Percentiles rank a stretch among this genome's conserved stretches.
Conservation (phyloP, 2,888 invertebrate species). For the Amiota minor region DNA sequence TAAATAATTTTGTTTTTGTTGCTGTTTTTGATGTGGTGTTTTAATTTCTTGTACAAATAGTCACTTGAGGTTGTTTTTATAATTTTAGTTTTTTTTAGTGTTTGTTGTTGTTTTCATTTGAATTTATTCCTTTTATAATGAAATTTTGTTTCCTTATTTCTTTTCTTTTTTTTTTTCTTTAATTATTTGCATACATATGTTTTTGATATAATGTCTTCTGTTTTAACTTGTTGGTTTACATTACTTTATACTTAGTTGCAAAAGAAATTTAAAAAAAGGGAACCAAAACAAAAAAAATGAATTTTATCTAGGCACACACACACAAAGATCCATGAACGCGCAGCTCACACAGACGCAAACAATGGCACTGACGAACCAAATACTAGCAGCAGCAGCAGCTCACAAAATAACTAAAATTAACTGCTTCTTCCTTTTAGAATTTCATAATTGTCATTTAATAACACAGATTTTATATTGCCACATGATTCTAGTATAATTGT, state of each 20-base stretch:
- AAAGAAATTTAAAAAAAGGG: too few species aligned
- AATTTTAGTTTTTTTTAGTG: too few species aligned
- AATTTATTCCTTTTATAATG: background rate
- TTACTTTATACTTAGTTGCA: background rate
- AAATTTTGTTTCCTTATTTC: background rate
- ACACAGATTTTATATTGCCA: too few species aligned
- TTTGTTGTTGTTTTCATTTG: too few species aligned
- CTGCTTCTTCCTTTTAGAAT: background rate
- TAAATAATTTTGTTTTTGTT: constrained; percentile 9
- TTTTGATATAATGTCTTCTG: background rate
- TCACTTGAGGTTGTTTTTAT: background rate
- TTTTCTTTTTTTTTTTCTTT: background rate
- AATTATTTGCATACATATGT: background rate
- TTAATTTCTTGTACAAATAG: background rate
- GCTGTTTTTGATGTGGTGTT: background rate
- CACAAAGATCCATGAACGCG: background rate
- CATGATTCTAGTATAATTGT: too few species aligned
- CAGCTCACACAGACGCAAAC: background rate
- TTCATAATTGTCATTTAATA: too few species aligned
- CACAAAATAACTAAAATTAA: background rate
- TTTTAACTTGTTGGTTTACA: background rate
- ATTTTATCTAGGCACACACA: background rate
- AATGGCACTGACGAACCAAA: too few species aligned
- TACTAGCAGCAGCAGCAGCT: background rate
- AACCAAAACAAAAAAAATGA: background rate